Evolutionary conservation across 2,888 invertebrate genomes (phyloP).

Genomic region (Cylloceria caligata): DNA sequence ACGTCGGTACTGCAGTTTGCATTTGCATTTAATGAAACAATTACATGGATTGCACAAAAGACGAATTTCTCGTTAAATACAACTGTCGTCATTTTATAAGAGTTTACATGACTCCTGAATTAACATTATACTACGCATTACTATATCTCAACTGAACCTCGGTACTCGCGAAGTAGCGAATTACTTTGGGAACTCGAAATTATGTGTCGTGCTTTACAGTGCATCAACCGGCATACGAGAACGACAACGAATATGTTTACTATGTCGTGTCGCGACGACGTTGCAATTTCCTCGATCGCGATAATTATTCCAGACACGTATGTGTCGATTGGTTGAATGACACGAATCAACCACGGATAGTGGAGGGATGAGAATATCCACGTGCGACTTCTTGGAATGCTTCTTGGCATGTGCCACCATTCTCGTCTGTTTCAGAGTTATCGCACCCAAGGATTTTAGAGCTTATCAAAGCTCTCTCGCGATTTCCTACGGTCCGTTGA

Average conservation of each 20-base stretch:
- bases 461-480: conserved; percentile 21
- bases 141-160: background rate
- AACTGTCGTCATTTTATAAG: background rate
- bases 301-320: conserved; percentile 65
- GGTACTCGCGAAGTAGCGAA: conserved; percentile 13
- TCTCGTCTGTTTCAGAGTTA: conserved; percentile 12
- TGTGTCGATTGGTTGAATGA: conserved; percentile 59
- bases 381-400: conserved; percentile 38
- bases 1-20: no score
- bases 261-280: conserved; percentile 28
- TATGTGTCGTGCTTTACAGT: background rate
- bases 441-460: conserved; percentile 16
- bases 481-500: conserved; percentile 25
- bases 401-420: conserved; percentile 11
- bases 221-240: background rate
- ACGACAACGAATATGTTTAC: conserved; percentile 43
- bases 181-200: conserved; percentile 27
- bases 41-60: no score
- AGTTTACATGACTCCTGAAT: background rate
- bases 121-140: background rate
- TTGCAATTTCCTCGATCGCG: conserved; percentile 52
- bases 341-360: conserved; percentile 45
- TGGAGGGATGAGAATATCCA: background rate
- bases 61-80: background rate
- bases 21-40: no score